Conservation (phyloP, 2,113 vertebrate species). For the Chaenogobius annularis region DNA sequence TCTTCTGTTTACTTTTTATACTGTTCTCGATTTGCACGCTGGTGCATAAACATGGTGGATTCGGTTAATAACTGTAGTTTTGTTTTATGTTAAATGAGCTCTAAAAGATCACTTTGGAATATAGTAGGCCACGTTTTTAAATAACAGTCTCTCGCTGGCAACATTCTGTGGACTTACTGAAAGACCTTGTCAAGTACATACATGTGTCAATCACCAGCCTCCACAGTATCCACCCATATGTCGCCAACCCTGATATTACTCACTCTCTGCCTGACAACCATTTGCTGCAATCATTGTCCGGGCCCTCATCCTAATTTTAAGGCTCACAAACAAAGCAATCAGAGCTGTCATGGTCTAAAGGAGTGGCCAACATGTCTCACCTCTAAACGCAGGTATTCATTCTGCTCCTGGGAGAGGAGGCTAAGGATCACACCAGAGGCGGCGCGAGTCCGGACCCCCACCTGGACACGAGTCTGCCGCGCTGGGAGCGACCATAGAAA, state of each 20-base stretch:
- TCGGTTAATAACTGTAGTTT: too few relatives aligned
- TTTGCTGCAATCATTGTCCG: conserved; percentile 44
- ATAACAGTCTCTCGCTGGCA: conserved; percentile 28
- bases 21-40: too few relatives aligned
- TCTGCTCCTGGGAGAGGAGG: conserved; percentile 78
- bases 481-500: conserved; percentile 71
- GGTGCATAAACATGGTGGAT: too few relatives aligned
- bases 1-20: too few relatives aligned
- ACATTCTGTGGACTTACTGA: conserved; percentile 28
- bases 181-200: conserved; percentile 48
- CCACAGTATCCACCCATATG: conserved; percentile 56
- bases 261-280: conserved; percentile 60
- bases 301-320: conserved; percentile 43
- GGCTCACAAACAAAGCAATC: conserved; percentile 53
- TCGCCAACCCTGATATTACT: conserved; percentile 67
- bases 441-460: conserved; percentile 81
- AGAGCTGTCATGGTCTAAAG: conserved; percentile 40
- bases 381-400: conserved; percentile 85
- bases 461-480: conserved; percentile 74
- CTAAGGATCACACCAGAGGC: conserved; percentile 74
- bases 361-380: conserved; percentile 67
- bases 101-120: conserved; percentile 28
- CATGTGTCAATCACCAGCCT: conserved; percentile 61
- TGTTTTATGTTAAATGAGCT: too few relatives aligned
- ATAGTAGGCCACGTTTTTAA: conserved; percentile 27